Percentiles rank a stretch among this genome's conserved stretches.
Conservation (phyloP, 2,113 vertebrate genomes). For the Mola mola region DNA sequence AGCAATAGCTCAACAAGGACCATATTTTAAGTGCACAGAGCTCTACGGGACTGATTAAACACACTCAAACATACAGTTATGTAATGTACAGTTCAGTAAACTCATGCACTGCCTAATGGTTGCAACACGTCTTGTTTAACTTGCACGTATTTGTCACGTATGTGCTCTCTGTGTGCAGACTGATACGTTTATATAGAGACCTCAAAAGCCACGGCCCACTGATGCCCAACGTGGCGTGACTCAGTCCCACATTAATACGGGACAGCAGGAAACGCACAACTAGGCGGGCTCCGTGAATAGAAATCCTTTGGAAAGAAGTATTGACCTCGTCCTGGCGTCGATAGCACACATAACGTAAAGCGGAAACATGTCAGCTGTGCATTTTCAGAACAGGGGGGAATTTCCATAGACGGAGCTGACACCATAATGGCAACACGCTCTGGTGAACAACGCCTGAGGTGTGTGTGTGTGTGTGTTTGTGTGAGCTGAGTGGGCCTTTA, state of each 20-base stretch:
- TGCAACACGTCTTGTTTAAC: too few relatives aligned
- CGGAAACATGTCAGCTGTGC: conserved; percentile 18
- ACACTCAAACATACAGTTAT: too few relatives aligned
- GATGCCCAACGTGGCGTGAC: neutral
- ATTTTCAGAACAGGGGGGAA: conserved; percentile 26
- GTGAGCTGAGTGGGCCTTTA: conserved; percentile 39
- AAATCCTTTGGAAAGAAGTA: conserved; percentile 49
- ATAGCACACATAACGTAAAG: conserved; percentile 3
- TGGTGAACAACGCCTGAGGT: conserved; percentile 7
- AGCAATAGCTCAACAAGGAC: too few relatives aligned
- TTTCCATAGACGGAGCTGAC: conserved; percentile 27
- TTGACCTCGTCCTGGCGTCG: conserved; percentile 12
- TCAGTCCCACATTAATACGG: neutral
- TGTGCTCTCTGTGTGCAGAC: neutral
- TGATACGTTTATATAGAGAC: conserved; percentile 20
- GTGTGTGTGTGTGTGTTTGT: conserved; percentile 16
- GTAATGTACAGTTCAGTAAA: too few relatives aligned
- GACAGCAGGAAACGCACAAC: too few relatives aligned
- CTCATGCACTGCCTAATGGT: too few relatives aligned
- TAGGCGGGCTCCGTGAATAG: neutral
- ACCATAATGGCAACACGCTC: conserved; percentile 14
- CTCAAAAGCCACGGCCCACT: neutral
- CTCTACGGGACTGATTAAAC: too few relatives aligned
- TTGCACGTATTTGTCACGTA: too few relatives aligned
- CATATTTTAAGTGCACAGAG: too few relatives aligned